Conservation (phyloP, 2,888 invertebrate species). For the Leuctra nigra region DNA sequence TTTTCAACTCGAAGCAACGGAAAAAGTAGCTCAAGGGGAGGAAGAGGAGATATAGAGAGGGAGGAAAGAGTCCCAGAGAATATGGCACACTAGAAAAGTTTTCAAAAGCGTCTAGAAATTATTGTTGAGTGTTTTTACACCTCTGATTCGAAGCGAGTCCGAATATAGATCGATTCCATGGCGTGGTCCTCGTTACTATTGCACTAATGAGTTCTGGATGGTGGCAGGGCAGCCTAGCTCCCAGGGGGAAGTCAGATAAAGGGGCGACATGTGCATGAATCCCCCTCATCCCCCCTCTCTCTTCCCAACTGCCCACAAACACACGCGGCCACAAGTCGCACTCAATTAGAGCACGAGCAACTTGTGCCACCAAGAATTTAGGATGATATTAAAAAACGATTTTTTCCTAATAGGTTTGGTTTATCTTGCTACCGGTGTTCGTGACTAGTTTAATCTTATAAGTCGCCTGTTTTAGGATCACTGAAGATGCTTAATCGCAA, state of each 20-base stretch:
- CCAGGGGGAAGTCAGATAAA: slow-evolving; percentile 8
- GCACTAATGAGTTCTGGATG: slow-evolving; percentile 24
- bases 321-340: neutral
- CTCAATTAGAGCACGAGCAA: neutral
- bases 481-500: too few species aligned
- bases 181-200: slow-evolving; percentile 16
- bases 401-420: slow-evolving; percentile 1
- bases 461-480: too few species aligned
- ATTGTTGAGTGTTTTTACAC: neutral
- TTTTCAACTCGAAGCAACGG: too few species aligned
- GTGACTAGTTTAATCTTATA: too few species aligned
- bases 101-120: too few species aligned
- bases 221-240: neutral
- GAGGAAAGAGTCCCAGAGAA: too few species aligned
- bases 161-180: neutral
- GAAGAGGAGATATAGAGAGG: too few species aligned
- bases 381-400: slow-evolving; percentile 5
- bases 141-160: too few species aligned
- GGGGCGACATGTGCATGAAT: neutral
- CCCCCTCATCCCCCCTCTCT: neutral
- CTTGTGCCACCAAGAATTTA: neutral
- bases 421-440: neutral
- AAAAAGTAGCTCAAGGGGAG: too few species aligned
- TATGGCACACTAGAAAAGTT: too few species aligned
- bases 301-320: neutral